phyloP scores from a whole-genome alignment of 2,113 vertebrate genomes.

The Apus apus region DNA sequence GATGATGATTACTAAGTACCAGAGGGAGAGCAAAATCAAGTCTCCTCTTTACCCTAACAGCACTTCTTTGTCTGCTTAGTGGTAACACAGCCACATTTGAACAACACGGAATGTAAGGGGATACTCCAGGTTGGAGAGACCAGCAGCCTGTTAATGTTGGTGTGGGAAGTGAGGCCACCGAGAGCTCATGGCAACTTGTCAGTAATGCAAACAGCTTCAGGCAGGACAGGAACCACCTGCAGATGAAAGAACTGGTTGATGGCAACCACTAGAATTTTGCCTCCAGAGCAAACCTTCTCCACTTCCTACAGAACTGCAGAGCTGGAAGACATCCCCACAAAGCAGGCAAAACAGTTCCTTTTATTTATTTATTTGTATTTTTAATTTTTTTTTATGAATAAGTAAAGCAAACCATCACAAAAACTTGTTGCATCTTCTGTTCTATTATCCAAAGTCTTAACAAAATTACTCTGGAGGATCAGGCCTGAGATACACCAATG shows the following conservation, averaged over 20 bases:
- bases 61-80: neutral
- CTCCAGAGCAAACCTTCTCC: accelerated
- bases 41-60: neutral
- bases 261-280: neutral
- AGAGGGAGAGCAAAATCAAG: neutral
- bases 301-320: neutral
- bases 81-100: neutral
- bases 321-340: neutral
- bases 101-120: neutral
- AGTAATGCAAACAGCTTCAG: neutral
- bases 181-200: neutral
- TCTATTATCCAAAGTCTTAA: neutral
- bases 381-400: too few relatives aligned
- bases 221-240: neutral
- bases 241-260: neutral
- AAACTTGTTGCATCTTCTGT: neutral
- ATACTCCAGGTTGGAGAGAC: neutral
- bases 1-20: neutral
- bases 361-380: neutral
- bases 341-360: neutral
- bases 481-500: neutral
- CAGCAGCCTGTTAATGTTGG: neutral
- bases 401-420: neutral
- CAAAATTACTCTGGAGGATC: neutral
- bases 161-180: neutral